A percentile compares a stretch with the other conserved stretches of the same genome.
These are phyloP conservation scores for Eristalis pertinax DNA, from an alignment of 2,888 invertebrate species.

Conservation along the genomic window DNA sequence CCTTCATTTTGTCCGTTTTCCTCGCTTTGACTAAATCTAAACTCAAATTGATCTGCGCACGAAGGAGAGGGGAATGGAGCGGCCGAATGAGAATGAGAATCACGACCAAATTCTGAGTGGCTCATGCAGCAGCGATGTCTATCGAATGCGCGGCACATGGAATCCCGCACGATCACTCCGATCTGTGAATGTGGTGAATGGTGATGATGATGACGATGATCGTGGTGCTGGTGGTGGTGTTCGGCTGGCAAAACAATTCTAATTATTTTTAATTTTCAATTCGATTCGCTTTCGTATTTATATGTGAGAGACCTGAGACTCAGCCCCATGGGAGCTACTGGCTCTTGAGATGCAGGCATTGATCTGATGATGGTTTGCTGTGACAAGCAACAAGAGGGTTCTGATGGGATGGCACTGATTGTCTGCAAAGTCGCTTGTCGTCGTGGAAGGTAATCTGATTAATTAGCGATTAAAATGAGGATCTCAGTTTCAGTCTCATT, in stretches of 20 bases:
- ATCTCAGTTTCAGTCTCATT: constrained; percentile 23
- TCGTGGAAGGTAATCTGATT: constrained; percentile 29
- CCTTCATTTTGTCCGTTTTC: background rate
- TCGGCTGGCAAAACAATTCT: constrained; percentile 46
- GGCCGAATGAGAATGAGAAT: constrained; percentile 16
- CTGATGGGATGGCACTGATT: constrained; percentile 5
- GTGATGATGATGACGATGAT: background rate
- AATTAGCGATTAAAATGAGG: constrained; percentile 44
- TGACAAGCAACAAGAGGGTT: constrained; percentile 14
- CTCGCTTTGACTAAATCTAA: constrained; percentile 41
- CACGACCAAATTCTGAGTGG: constrained; percentile 58
- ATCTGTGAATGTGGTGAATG: constrained; percentile 33
- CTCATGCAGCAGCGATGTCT: constrained; percentile 56
- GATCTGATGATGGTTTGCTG: constrained; percentile 33
- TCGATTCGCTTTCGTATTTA: constrained; percentile 22
- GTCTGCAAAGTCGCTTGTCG: background rate
- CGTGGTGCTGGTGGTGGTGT: background rate
- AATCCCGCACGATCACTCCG: constrained; percentile 58
- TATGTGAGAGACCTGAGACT: constrained; percentile 9
- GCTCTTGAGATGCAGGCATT: constrained; percentile 11
- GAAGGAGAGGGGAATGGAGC: background rate
- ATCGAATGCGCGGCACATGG: constrained; percentile 49
- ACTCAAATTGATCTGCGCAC: constrained; percentile 26
- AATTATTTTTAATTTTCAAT: constrained; percentile 59
- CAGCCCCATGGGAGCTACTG: background rate